These are phyloP conservation scores for Falco concolor DNA, from an alignment of 2,797 vertebrate species.

Conservation along the genomic window DNA sequence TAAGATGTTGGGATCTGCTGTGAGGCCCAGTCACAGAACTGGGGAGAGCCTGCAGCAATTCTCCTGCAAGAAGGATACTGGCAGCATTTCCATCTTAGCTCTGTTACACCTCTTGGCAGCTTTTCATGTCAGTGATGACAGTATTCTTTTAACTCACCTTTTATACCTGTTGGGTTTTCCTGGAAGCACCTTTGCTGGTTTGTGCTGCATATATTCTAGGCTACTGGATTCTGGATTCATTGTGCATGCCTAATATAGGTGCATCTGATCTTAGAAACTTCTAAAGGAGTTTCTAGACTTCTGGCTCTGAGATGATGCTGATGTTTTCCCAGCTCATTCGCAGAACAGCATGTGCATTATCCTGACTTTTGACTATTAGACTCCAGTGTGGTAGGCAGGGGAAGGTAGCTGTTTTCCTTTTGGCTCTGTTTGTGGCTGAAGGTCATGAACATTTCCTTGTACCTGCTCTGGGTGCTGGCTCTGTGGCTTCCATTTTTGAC, in stretches of 20 bases:
- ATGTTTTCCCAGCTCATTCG: not conserved
- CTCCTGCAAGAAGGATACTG: not conserved
- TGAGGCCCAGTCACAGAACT: not conserved
- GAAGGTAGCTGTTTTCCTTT: not conserved
- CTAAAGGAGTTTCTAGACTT: not conserved
- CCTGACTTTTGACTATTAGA: not conserved
- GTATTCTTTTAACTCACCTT: not conserved
- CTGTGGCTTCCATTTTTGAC: not conserved
- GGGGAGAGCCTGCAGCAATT: not conserved
- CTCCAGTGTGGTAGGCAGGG: not conserved
- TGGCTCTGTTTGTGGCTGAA: not conserved
- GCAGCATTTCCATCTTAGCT: not conserved
- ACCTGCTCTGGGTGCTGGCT: fast-evolving
- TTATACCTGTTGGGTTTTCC: conserved; percentile 19
- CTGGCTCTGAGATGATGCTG: not conserved
- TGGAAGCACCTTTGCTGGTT: not conserved
- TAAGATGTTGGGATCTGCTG: not conserved
- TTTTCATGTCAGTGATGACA: not conserved
- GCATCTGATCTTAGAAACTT: not conserved
- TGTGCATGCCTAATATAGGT: not conserved
- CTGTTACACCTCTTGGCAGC: not conserved
- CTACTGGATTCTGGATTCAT: not conserved
- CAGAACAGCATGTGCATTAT: not conserved
- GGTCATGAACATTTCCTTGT: fast-evolving
- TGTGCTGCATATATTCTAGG: not conserved